Evolutionary conservation across 2,113 vertebrate genomes (phyloP), one percentile per base, ranked within the genome.

Genomic region (Amphiprion ocellaris): DNA sequence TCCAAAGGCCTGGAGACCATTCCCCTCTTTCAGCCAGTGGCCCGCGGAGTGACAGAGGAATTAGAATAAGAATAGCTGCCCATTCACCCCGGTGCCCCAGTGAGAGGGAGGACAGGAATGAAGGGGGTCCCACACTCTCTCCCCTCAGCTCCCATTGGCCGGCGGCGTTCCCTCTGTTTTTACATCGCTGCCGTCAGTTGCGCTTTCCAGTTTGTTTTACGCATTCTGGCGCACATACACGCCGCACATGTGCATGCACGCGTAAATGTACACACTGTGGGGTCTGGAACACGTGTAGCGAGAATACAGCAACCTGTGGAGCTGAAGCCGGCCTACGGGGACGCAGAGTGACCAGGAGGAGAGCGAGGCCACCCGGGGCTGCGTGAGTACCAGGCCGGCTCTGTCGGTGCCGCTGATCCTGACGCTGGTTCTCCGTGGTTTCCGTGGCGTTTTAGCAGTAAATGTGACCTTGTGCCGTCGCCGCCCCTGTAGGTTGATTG

Each of bases 1-100:
- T 95, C 95, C 94, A 90, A 86, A 84, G 87, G 93, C 95, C 86
- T 94, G 87, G 95, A 95, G 89, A 95, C 95, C 90, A 72, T 86
- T 93, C 89, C 79, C 89, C 92, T 91, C 93, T 94, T 94, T 94
- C 89, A 95, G 85, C 85, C 88, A 81, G 86, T 75, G 90, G 90
- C 88, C 90, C 90, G 68, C 70, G 86, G 90, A 92, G 87, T 94
- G 94, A 95, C 94, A 93, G 93, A 80, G 63, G 79, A 87, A 95
- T 95, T 95, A 94, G 93, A 95, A 95, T 95, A 92, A 95, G 92
- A 95, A 95, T 95, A 72, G 91, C 87, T 93, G 87, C 87, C 92
- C 93, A 92, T 94, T 94, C 94, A 94, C 81, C 90, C 89, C 90
- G 86, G 81, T 87, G 90, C 92, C 89, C 90, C 90, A 65, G 81